Base-by-base conservation (phyloP, 2,797 vertebrate genomes). In the Rhyacichthys aspro region DNA sequence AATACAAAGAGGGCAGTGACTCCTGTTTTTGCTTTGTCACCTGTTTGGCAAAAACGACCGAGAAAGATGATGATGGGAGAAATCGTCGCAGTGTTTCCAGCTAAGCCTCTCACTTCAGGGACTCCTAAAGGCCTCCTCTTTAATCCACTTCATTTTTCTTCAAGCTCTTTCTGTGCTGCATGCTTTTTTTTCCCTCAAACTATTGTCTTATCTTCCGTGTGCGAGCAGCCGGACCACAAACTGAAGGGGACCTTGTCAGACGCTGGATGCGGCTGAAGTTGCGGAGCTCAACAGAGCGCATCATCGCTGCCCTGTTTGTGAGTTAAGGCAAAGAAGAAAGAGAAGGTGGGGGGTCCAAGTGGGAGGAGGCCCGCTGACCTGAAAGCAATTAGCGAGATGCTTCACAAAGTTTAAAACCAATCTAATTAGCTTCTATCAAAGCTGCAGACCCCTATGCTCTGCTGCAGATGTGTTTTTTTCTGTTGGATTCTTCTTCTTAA, bases 351-450 rank as follows among this genome's bases (percentile, higher is more conserved):
- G 72, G 63, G 68, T 73, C 80, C 77, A 70, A 69, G 72, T 76
- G 83, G 82, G 86, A 82, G 82, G 73, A 80, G 83, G 82, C 80
- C 81, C 44, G 48, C 38, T 89, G 87, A 89, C 85, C 87, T 82
- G 76, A 86, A 86, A 83, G 82, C 86, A 91, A 89, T 91, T 90
- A 91, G 83, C 59, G 70, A 74, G 79, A 83, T 76, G 82, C 87
- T 85, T 86, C 77, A 60, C 85, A 87, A 89, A 84, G 74, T 85
- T 86, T 79, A 81, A 77, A 85, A 82, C 72, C 85, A 72, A 87
- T 90, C 89, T 91, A 89, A 91, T 91, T 90, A 90, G 88, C 86
- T 85, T 68, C 72, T 86, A 90, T 90, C 86, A 90, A 89, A 90
- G 87, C 86, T 70, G 73, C 79, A 86, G 75, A 84, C 73, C 57